Evolutionary conservation across 2,113 vertebrate species (phyloP), one percentile per base, ranked within the genome.

Genomic region (Ellobius talpinus): DNA sequence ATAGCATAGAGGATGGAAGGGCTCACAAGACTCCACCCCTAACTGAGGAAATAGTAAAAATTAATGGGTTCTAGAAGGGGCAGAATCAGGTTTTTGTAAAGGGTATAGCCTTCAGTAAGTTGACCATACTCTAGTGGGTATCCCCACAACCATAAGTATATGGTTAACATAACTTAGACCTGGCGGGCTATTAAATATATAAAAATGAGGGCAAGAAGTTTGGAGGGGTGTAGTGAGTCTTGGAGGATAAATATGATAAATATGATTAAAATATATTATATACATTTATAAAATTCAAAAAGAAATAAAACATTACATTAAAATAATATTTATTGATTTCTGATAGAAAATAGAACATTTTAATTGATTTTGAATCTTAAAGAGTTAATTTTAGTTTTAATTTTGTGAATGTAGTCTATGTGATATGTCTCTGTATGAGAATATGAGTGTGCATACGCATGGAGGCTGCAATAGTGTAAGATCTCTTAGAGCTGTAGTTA

Each of bases 251-350:
- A n/a, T n/a, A n/a, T n/a, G n/a, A n/a, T 63, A 84, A 14, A 63
- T 17, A 29, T 42, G 23, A 61, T 84, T 14, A 84, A 63, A 84
- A 29, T 84, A 84, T 7, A 76, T 13, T 45, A 26, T 84, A 39
- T 63, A 63, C 55, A 84, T 16, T 3, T 29, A 63, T 63, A 7
- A 84, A 84, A 42, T 63, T 24, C 13, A 6, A 16, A 61, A 29
- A 82, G 1, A 58, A 58, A 61, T 39, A 39, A 58, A 61, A 61
- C 39, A 8, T 76, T 45, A 45, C 10, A 5, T 29, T 42, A 85
- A 86, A 65, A 50, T 6, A 74, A 61, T 81, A 87, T 90, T 89
- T n/a, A 31, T 89, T 95, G 21, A 87, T 91, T 91, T 96, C 17
- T 94, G 31, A 63, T 89, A 89, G 2, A 84, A 93, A 93, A 65